Conservation (phyloP, 1,140 invertebrate species). For the Probaryconus sp. region DNA sequence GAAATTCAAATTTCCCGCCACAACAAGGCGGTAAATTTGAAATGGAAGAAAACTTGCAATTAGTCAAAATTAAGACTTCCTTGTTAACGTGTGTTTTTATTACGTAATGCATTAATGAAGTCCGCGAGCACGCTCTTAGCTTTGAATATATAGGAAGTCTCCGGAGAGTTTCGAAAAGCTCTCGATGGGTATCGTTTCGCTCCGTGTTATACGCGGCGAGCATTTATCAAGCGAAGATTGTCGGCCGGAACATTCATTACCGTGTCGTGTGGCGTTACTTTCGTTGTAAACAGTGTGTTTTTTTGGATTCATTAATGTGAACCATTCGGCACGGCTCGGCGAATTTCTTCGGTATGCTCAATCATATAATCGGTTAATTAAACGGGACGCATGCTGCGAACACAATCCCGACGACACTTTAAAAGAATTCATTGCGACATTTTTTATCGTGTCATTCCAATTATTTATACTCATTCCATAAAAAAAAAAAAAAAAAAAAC, state of each 20-base stretch:
- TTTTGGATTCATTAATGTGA: constrained; percentile 40
- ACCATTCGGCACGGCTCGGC: constrained; percentile 33
- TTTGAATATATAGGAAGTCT: constrained; percentile 16
- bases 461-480: too few relatives aligned
- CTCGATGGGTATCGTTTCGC: constrained; percentile 23
- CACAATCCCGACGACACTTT: constrained; percentile 10
- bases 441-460: too few relatives aligned
- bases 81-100: too few relatives aligned
- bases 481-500: too few relatives aligned
- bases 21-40: constrained; percentile 1
- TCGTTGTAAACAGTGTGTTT: constrained; percentile 54
- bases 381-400: constrained; percentile 24
- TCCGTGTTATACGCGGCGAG: constrained; percentile 34
- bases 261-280: constrained; percentile 44
- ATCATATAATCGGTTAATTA: constrained; percentile 55
- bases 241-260: constrained; percentile 58
- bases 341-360: constrained; percentile 35
- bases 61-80: too few relatives aligned
- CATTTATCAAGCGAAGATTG: constrained; percentile 63
- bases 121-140: neutral
- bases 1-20: constrained; percentile 19
- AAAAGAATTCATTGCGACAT: constrained; percentile 13
- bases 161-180: constrained; percentile 27
- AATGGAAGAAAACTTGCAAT: too few relatives aligned
- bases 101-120: neutral